phyloP scores from a whole-genome alignment of 2,113 vertebrate genomes.

The Pseudorectes ferrugineus region DNA sequence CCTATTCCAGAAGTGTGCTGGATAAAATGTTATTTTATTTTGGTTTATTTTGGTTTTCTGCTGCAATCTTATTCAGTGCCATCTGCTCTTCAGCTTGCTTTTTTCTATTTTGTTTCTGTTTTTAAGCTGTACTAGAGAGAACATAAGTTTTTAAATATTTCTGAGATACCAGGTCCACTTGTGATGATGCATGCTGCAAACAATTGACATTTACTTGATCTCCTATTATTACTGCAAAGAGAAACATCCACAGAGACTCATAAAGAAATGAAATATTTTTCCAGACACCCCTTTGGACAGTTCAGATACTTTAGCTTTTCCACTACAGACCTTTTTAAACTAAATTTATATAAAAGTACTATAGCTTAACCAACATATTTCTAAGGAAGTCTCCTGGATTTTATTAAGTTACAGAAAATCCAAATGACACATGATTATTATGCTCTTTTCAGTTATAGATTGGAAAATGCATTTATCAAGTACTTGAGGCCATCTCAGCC shows the following conservation, averaged over 20 bases:
- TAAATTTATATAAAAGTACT: background rate
- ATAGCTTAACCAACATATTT: background rate
- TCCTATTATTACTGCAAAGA: background rate
- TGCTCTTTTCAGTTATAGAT: background rate
- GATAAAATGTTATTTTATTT: background rate
- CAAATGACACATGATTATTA: background rate
- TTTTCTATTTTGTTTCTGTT: background rate
- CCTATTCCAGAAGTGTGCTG: background rate
- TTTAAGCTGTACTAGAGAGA: background rate
- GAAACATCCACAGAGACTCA: background rate
- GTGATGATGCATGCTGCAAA: background rate
- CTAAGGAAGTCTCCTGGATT: background rate
- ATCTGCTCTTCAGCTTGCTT: background rate
- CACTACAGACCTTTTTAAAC: background rate
- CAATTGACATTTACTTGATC: background rate
- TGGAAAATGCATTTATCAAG: background rate
- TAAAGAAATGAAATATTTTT: background rate
- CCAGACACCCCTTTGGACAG: background rate
- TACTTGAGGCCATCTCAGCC: background rate
- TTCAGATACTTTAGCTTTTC: background rate
- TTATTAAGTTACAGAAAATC: conserved; percentile 6
- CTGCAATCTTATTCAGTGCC: background rate
- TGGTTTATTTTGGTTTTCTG: background rate
- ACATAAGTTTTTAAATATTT: background rate
- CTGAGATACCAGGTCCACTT: background rate